Percentiles rank a stretch among this genome's conserved stretches.
Evolutionary conservation across 2,113 vertebrate genomes (phyloP).

Genomic region (Urocitellus parryii): DNA sequence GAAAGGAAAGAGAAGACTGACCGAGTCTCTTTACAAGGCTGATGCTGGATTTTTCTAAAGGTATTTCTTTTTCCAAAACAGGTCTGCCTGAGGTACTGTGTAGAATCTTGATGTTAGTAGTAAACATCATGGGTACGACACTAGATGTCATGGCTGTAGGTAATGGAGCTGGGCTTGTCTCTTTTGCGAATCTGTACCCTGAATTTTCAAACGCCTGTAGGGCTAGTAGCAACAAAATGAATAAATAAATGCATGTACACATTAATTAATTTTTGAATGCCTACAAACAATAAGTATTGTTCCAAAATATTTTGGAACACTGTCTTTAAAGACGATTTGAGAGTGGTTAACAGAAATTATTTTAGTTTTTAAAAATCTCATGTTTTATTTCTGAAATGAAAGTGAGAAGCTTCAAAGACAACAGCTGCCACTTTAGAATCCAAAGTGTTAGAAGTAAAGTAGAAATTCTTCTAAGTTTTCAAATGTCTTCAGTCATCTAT

Average conservation of each 20-base stretch:
- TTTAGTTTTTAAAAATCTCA: slow-evolving; percentile 16
- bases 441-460: slow-evolving; percentile 56
- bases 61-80: neutral
- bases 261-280: neutral
- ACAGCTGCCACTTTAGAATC: slow-evolving; percentile 77
- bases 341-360: slow-evolving; percentile 54
- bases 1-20: neutral
- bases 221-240: neutral
- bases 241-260: neutral
- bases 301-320: slow-evolving; percentile 47
- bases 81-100: neutral
- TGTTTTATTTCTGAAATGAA: slow-evolving; percentile 71
- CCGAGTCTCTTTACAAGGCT: neutral
- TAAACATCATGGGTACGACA: neutral
- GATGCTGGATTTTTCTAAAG: neutral
- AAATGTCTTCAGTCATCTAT: slow-evolving; percentile 60
- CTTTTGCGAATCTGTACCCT: neutral
- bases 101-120: neutral
- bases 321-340: slow-evolving; percentile 50
- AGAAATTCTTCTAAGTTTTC: slow-evolving; percentile 58
- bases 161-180: neutral
- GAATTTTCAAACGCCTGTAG: neutral
- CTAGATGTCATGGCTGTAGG: neutral
- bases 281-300: neutral
- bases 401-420: slow-evolving; percentile 61